Evolutionary conservation across 2,113 vertebrate species (phyloP).

Genomic region (Collichthys lucidus): DNA sequence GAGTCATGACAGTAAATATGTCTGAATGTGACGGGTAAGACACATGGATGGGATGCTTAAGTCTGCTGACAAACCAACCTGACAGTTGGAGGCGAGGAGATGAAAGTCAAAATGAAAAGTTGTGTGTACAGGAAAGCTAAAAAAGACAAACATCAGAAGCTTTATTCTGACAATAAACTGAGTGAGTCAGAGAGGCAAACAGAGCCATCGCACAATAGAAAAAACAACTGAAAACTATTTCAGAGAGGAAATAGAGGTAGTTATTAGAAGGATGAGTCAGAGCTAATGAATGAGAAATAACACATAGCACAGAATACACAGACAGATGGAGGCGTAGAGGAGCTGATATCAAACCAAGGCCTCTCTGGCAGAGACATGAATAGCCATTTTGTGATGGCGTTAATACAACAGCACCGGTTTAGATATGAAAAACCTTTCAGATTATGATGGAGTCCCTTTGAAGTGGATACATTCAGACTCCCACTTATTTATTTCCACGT

Average conservation of each 20-base stretch:
- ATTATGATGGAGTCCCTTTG: slow-evolving; percentile 59
- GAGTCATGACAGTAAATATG: slow-evolving; percentile 21
- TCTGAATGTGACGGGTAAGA: slow-evolving; percentile 33
- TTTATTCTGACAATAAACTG: slow-evolving; percentile 45
- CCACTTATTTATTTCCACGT: slow-evolving; percentile 48
- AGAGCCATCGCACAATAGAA: slow-evolving; percentile 44
- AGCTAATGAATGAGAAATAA: slow-evolving; percentile 67
- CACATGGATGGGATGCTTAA: slow-evolving; percentile 30
- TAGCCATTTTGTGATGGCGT: slow-evolving; percentile 63
- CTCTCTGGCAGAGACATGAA: slow-evolving; percentile 58
- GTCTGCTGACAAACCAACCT: slow-evolving; percentile 42
- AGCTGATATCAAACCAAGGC: slow-evolving; percentile 59
- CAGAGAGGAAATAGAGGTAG: slow-evolving; percentile 57
- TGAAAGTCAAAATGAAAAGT: slow-evolving; percentile 43
- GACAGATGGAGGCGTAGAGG: slow-evolving; percentile 69
- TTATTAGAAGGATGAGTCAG: slow-evolving; percentile 75
- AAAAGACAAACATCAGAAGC: slow-evolving; percentile 31
- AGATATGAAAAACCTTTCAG: slow-evolving; percentile 53
- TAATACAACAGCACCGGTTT: slow-evolving; percentile 50
- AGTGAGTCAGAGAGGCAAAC: slow-evolving; percentile 45
- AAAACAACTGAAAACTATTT: slow-evolving; percentile 55
- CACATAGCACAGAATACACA: slow-evolving; percentile 52
- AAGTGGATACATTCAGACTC: slow-evolving; percentile 48
- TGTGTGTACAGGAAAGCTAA: slow-evolving; percentile 10
- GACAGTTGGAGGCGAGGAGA: slow-evolving; percentile 34